Percentiles rank a stretch among this genome's conserved stretches.
Evolutionary conservation across 2,797 vertebrate genomes (phyloP).

Genomic region (Galagoides demidoff): DNA sequence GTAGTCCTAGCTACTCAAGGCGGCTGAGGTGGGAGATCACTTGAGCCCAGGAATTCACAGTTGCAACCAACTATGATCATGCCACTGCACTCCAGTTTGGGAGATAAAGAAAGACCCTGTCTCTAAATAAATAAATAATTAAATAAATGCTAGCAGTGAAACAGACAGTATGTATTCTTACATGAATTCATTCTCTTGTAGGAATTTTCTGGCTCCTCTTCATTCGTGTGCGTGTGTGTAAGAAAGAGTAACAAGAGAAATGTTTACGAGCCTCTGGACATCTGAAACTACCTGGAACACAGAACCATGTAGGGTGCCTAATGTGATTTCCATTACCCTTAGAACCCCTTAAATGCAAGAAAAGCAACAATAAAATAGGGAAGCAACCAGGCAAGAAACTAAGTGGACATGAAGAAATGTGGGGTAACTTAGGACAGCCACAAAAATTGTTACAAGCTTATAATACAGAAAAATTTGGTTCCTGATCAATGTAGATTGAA

Average conservation of each 20-base stretch:
- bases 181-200: neutral
- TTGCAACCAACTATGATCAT: too few species aligned
- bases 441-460: neutral
- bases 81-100: too few species aligned
- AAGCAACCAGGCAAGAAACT: neutral
- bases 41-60: too few species aligned
- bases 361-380: neutral
- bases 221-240: neutral
- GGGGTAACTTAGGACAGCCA: neutral
- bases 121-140: too few species aligned
- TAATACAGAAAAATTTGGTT: neutral
- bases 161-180: neutral
- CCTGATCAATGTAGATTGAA: neutral
- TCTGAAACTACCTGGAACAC: neutral
- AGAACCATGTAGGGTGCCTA: neutral
- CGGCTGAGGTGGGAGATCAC: too few species aligned
- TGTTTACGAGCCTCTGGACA: neutral
- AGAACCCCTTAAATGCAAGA: neutral
- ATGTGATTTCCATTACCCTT: neutral
- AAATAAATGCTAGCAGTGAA: neutral
- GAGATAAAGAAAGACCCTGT: too few species aligned
- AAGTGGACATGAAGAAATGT: neutral
- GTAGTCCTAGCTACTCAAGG: too few species aligned
- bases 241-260: neutral
- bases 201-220: neutral